phyloP scores from a whole-genome alignment of 2,113 vertebrate genomes.

The Regulus satrapa region DNA sequence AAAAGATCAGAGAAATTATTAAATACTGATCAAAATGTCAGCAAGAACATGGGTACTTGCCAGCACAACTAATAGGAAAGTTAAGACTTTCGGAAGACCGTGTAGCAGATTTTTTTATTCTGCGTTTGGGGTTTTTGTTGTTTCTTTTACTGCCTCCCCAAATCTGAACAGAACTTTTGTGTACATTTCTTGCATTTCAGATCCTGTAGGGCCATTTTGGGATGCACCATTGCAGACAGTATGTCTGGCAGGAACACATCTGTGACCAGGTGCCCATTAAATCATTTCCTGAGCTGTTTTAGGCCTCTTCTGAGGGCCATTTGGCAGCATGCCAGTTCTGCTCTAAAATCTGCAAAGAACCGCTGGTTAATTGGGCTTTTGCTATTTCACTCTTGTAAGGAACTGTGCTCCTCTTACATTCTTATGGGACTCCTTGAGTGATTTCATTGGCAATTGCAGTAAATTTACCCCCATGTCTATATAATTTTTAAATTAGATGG shows the following conservation, averaged over 20 bases:
- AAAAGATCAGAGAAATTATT: background rate
- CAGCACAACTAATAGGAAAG: background rate
- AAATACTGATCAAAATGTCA: background rate
- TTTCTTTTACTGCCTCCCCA: background rate
- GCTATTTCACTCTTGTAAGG: background rate
- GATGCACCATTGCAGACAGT: constrained; percentile 48
- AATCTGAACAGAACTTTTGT: background rate
- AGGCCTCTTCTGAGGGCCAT: constrained; percentile 59
- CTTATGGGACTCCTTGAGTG: constrained; percentile 9
- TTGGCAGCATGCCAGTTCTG: constrained; percentile 48
- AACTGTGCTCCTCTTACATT: background rate
- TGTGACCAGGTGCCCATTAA: constrained; percentile 64
- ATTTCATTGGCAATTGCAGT: constrained; percentile 1
- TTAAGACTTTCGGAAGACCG: background rate
- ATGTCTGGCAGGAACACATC: constrained; percentile 57
- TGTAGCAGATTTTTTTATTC: background rate
- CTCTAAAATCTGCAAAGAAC: constrained; percentile 48
- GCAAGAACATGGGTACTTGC: background rate
- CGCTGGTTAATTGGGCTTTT: constrained; percentile 49
- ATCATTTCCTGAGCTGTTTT: constrained; percentile 64
- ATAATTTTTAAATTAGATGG: background rate
- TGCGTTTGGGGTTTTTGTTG: background rate
- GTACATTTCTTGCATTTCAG: background rate
- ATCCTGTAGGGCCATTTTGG: constrained; percentile 38
- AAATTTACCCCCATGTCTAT: background rate